phyloP scores from a whole-genome alignment of 2,888 invertebrate genomes.

The Sycophila texana region DNA sequence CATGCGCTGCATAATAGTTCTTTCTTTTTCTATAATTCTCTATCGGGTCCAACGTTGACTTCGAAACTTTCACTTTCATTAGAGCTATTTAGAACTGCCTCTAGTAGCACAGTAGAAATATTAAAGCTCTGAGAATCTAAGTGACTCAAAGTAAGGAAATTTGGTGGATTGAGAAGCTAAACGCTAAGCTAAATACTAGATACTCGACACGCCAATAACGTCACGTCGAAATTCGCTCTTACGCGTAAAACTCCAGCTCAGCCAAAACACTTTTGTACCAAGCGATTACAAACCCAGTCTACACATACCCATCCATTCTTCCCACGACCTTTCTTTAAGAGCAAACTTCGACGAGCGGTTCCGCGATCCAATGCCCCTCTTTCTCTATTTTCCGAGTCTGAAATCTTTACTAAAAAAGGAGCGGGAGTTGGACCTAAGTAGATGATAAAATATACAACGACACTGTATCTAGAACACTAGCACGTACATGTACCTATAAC shows the following conservation, averaged over 20 bases:
- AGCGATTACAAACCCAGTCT: conserved; percentile 40
- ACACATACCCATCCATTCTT: neutral
- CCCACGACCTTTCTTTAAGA: conserved; percentile 24
- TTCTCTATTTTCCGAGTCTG: conserved; percentile 20
- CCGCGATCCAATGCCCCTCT: conserved; percentile 6
- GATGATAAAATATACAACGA: conserved; percentile 34
- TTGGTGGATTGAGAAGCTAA: conserved; percentile 47
- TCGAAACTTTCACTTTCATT: no score
- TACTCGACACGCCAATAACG: neutral
- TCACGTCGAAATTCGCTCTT: conserved; percentile 53
- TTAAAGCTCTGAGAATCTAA: neutral
- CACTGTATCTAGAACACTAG: conserved; percentile 54
- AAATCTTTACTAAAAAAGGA: conserved; percentile 11
- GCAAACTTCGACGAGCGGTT: conserved; percentile 39
- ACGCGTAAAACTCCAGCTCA: conserved; percentile 13
- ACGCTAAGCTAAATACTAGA: conserved; percentile 32
- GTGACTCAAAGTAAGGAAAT: conserved; percentile 10
- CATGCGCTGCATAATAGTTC: no score
- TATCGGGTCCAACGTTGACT: no score
- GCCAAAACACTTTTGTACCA: conserved; percentile 46
- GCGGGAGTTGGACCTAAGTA: neutral
- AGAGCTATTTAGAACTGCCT: no score
- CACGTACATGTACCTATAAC: conserved; percentile 42
- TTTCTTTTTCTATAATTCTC: no score
- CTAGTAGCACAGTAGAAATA: no score